Evolutionary conservation across 2,888 invertebrate species (phyloP), one percentile per base, ranked within the genome.

Genomic region (Scrobipalpa atriplicella): DNA sequence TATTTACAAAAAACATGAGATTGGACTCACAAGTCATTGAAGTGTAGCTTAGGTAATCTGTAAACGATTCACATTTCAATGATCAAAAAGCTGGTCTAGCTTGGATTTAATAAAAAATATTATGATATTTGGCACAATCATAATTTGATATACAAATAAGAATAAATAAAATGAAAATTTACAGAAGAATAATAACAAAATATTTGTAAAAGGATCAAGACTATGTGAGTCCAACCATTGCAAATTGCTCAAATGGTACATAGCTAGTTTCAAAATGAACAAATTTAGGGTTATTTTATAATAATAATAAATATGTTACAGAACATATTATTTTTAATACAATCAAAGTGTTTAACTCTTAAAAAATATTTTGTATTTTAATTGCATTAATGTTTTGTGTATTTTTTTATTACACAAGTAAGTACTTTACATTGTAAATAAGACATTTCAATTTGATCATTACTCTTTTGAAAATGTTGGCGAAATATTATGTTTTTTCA

Each of bases 1-100:
- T 84, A 86, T 84, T 80, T 83, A 86, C 84, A 85, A 78, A n/a
- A 78, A 47, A 36, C 0, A 16, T 38, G 21, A 9, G 16, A 11
- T 13, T 18, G 61, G 19, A 10, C 39, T 18, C 18, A 19, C 61
- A 58, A 36, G n/a, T 7, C 8, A 58, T 29, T 7, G 13, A 19
- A 11, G 16, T 51, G 16, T 19, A 19, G 1, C 2, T 16, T 29
- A 5, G 29, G 29, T 2, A 29, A 3, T 29, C 29, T 29, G 29
- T 29, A 29, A 29, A 29, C 5, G 29, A 29, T 29, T 29, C n/a
- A n/a, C n/a, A n/a, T n/a, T n/a, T n/a, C n/a, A n/a, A n/a, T n/a
- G n/a, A n/a, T n/a, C n/a, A n/a, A n/a, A n/a, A n/a, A n/a, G n/a
- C n/a, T n/a, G n/a, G n/a, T 29, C 29, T 29, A 29, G 29, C 5